Evolutionary conservation across 2,797 vertebrate genomes (phyloP), one percentile per base, ranked within the genome.

Genomic region (Vultur gryphus): DNA sequence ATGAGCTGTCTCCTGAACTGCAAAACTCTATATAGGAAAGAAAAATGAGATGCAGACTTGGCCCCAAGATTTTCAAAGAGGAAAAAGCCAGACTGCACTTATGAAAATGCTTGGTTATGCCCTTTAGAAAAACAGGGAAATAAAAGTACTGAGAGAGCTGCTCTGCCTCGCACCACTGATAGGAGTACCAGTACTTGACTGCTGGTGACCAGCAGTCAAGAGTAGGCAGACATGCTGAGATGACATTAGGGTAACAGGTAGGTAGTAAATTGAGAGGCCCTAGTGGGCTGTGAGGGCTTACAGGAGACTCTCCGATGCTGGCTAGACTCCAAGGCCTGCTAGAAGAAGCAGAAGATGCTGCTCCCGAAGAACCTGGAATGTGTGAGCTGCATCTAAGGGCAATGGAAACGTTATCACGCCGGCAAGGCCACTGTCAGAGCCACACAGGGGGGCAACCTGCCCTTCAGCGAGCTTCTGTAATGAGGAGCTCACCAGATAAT

Each of bases 391-490:
- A 24, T 52, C 48, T 70, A 51, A 85, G 31, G 41, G 33, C 69
- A 66, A n/a, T 16, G 43, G 37, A 87, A 92, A 64, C 0, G 0
- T 26, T 71, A 29, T 6, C 16, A 37, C 3, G 5, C 26, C 0
- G 0, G 12, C 29, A 57, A 70, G 6, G 15, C 28, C 14, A 3
- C 29, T 49, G n/a, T 46, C 21, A 37, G 69, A 64, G 31, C 59
- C 46, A 49, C 0, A 0, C 17, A 29, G 29, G 10, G 33, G 21
- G 31, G 29, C 35, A 85, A 16, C 39, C 37, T 73, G 37, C 67
- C 65, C 48, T 59, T 70, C 54, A 65, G 26, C 0, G 0, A 86
- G 37, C 24, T 55, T 80, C 84, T 67, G 37, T 37, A 73, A 78
- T 5, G 8, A 87, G n/a, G 26, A 69, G 11, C 17, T 62, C 0